Evolutionary conservation across 2,888 invertebrate species (phyloP), one percentile per base, ranked within the genome.

Genomic region (Alcis repandata): DNA sequence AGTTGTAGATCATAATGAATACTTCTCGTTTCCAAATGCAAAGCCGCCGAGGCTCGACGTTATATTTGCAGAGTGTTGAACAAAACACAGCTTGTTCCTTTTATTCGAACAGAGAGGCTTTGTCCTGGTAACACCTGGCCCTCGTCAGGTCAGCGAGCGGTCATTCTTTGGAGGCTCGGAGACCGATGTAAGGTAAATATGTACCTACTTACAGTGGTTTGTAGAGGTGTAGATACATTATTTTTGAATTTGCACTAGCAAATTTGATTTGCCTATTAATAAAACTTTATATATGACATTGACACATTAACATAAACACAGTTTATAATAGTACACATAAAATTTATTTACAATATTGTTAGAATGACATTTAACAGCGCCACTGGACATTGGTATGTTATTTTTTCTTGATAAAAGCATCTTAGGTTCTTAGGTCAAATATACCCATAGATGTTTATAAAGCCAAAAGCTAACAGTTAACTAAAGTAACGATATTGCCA

Each of bases 51-150:
- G n/a, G 10, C 51, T 17, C 32, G 7, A 38, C 40, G 46, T 32
- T 46, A 17, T 63, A 53, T 56, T 59, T 59, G 49, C 54, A 17
- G 52, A 53, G 48, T 40, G 54, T 63, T 22, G 67, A 74, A 71
- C 72, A 74, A 72, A 64, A 48, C 46, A 65, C 49, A 51, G 54
- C 59, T 72, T 73, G 71, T 72, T 68, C 49, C 59, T 65, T 75
- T 73, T 72, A 71, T 76, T 70, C 63, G 63, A 73, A 74, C 71
- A 76, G 63, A 67, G 22, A 63, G 53, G 67, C 74, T 70, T 72
- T 76, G 76, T 72, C 49, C 59, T 59, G 17, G 45, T 62, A 70
- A 63, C 74, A 74, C 74, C 74, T 74, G 74, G 72, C 68, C 65
- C 64, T 70, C 64, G 63, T 38, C 65, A 59, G 68, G 68, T 67